Evolutionary conservation across 2,888 invertebrate genomes (phyloP).

Genomic region (Acanthosoma haemorrhoidale): DNA sequence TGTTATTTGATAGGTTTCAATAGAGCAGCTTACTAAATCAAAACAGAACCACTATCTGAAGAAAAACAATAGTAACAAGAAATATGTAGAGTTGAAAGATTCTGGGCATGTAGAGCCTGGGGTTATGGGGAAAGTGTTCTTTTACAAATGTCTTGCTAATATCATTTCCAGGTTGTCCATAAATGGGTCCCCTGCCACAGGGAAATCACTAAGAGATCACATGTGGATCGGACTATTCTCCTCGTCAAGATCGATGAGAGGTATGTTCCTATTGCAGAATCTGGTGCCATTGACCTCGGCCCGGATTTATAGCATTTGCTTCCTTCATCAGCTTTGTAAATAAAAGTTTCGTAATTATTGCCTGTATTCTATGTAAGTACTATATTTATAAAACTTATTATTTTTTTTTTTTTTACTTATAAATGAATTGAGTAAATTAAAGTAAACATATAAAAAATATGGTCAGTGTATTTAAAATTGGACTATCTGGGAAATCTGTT

Average conservation of each 20-base stretch:
- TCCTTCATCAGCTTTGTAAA: constrained; percentile 29
- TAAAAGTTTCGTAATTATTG: constrained; percentile 18
- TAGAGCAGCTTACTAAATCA: no score
- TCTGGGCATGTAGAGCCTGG: no score
- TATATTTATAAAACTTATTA: neutral
- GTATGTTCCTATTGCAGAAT: constrained; percentile 88
- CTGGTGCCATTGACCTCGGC: constrained; percentile 73
- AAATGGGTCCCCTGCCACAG: constrained; percentile 91
- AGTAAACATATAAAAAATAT: neutral
- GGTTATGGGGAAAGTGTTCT: no score
- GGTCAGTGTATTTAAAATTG: no score
- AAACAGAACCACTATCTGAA: no score
- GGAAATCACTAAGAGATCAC: constrained; percentile 79
- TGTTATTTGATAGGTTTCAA: no score
- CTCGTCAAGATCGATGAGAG: constrained; percentile 89
- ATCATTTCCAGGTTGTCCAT: constrained; percentile 67
- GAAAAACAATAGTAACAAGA: no score
- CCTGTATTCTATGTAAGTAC: neutral
- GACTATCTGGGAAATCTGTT: no score
- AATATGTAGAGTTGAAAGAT: no score
- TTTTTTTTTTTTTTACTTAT: neutral
- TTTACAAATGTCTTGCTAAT: no score
- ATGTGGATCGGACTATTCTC: constrained; percentile 85
- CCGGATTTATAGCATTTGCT: constrained; percentile 51
- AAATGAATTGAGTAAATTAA: constrained; percentile 1